Conservation (phyloP, 1,140 invertebrate genomes). For the Drosophila gunungcola region DNA sequence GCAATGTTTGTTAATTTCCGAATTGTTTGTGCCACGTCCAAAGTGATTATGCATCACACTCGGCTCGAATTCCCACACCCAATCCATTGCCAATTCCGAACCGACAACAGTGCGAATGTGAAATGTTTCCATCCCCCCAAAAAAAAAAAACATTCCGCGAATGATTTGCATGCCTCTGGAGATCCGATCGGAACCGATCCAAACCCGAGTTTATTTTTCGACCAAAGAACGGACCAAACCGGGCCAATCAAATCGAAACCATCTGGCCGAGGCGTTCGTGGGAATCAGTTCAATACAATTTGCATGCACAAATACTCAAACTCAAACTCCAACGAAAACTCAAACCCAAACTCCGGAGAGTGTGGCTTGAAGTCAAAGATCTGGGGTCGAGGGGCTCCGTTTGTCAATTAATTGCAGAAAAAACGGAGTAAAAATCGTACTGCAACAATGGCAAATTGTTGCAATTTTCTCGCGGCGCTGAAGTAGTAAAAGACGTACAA, state of each 20-base stretch:
- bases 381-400: constrained; percentile 49
- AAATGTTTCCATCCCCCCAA: constrained; percentile 39
- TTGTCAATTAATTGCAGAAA: constrained; percentile 79
- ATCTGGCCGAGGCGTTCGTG: constrained; percentile 75
- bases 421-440: constrained; percentile 54
- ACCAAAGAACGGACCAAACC: constrained; percentile 23
- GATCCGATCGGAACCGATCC: constrained; percentile 55
- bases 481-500: constrained; percentile 60
- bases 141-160: constrained; percentile 53
- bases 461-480: constrained; percentile 75
- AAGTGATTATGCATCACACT: constrained; percentile 52
- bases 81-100: constrained; percentile 7
- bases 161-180: constrained; percentile 74
- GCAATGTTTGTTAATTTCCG: constrained; percentile 42
- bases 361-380: constrained; percentile 40
- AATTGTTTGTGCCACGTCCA: constrained; percentile 43
- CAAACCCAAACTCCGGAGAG: constrained; percentile 55
- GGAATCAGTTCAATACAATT: constrained; percentile 84
- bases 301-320: constrained; percentile 60
- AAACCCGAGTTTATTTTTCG: constrained; percentile 4
- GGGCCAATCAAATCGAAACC: constrained; percentile 78
- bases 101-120: constrained; percentile 49
- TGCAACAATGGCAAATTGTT: constrained; percentile 72
- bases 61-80: constrained; percentile 34
- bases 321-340: too few relatives aligned